Evolutionary conservation across 2,888 invertebrate species (phyloP).

Genomic region (Trissolcus brochymenae): DNA sequence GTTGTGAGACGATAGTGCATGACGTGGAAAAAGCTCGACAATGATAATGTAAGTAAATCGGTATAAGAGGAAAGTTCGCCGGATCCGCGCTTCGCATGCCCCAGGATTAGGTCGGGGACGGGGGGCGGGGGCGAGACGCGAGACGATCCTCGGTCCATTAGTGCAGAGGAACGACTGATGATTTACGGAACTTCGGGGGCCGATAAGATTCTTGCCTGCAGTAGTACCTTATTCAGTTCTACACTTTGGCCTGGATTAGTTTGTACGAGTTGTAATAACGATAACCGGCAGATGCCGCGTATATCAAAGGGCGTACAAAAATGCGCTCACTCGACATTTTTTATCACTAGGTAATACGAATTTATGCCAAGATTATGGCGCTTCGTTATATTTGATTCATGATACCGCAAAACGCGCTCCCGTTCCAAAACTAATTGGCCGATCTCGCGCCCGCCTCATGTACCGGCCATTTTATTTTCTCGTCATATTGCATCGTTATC

Average conservation of each 20-base stretch:
- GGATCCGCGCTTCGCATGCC: constrained; percentile 43
- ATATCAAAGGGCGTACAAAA: constrained; percentile 31
- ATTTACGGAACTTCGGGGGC: constrained; percentile 67
- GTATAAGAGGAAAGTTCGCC: constrained; percentile 38
- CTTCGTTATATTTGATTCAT: constrained; percentile 52
- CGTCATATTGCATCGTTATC: no score
- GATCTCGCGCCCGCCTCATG: no score
- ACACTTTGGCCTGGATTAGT: constrained; percentile 46
- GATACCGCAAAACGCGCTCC: constrained; percentile 1
- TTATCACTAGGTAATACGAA: constrained; percentile 44
- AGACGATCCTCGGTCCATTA: constrained; percentile 57
- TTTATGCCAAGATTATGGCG: constrained; percentile 40
- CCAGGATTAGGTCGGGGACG: constrained; percentile 31
- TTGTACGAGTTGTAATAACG: constrained; percentile 52
- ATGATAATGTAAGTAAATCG: constrained; percentile 55
- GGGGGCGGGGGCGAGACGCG: no score
- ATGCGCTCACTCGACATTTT: constrained; percentile 36
- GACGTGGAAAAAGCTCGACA: constrained; percentile 33
- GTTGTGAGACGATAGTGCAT: constrained; percentile 21
- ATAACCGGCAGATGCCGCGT: constrained; percentile 43
- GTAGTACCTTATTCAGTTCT: constrained; percentile 49
- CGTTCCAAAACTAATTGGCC: no score
- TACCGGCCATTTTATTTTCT: no score
- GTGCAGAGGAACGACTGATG: constrained; percentile 59
- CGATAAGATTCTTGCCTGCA: constrained; percentile 66